phyloP scores from a whole-genome alignment of 2,113 vertebrate species.

The Leptosomus discolor region DNA sequence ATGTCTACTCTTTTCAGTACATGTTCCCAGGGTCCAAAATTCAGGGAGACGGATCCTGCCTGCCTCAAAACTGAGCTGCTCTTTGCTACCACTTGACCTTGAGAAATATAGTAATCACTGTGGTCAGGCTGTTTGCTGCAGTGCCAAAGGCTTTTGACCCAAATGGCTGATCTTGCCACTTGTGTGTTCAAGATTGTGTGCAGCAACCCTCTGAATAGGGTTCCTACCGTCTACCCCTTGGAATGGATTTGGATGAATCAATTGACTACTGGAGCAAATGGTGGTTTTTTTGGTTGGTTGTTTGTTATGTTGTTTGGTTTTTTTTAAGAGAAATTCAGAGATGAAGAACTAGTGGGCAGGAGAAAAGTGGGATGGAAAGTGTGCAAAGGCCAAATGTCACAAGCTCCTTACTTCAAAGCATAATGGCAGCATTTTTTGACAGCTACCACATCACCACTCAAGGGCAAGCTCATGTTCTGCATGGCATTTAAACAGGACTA shows the following conservation, averaged over 20 bases:
- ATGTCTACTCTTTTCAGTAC: background rate
- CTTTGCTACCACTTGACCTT: background rate
- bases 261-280: background rate
- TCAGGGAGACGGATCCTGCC: background rate
- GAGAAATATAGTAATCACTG: rapidly evolving
- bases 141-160: background rate
- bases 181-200: background rate
- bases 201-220: background rate
- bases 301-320: background rate
- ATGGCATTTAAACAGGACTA: background rate
- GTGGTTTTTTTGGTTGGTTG: too few species aligned
- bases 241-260: background rate
- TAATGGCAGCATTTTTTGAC: background rate
- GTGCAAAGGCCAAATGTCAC: background rate
- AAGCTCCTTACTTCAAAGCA: background rate
- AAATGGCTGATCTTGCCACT: background rate
- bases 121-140: background rate
- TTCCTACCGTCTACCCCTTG: background rate
- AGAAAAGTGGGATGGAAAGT: background rate
- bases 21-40: background rate
- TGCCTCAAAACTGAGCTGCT: background rate
- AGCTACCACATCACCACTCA: rapidly evolving
- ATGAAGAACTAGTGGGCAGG: background rate
- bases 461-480: background rate
- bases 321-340: background rate